Evolutionary conservation across 2,888 invertebrate genomes (phyloP).

Genomic region (Agonopterix alstromeriana): DNA sequence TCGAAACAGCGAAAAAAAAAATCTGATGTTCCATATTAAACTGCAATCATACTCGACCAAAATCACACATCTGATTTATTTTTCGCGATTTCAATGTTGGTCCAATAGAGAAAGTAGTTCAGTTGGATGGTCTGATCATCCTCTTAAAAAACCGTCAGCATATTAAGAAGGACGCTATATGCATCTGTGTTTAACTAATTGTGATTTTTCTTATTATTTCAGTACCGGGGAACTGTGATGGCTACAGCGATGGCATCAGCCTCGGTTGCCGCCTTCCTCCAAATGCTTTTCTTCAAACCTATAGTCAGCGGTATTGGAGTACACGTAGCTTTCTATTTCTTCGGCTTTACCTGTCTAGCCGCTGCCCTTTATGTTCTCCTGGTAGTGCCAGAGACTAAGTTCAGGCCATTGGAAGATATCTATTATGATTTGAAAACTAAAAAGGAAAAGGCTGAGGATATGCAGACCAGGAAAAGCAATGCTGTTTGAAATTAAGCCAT

Average conservation of each 20-base stretch:
- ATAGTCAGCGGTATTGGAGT: conserved; percentile 38
- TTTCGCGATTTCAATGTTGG: too few species aligned
- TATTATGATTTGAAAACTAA: conserved; percentile 41
- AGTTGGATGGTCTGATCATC: too few species aligned
- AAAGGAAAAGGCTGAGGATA: conserved; percentile 30
- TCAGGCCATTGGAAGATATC: conserved; percentile 40
- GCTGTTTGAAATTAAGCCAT: too few species aligned
- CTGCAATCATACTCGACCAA: too few species aligned
- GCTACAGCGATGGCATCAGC: conserved; percentile 44
- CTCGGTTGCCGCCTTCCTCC: conserved; percentile 35
- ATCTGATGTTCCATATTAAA: too few species aligned
- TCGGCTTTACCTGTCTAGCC: conserved; percentile 36
- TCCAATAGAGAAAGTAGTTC: too few species aligned
- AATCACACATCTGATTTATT: too few species aligned
- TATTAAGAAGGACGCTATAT: too few species aligned
- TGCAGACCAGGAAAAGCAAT: not conserved
- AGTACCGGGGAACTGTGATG: conserved; percentile 59
- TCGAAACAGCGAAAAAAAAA: too few species aligned
- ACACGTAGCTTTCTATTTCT: conserved; percentile 48
- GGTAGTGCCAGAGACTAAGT: conserved; percentile 48
- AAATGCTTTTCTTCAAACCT: conserved; percentile 56
- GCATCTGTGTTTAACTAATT: not conserved
- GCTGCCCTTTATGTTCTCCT: conserved; percentile 36
- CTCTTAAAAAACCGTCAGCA: too few species aligned
- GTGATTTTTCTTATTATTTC: conserved; percentile 18